phyloP scores from a whole-genome alignment of 1,140 invertebrate genomes.

The Camponotus vicinus region DNA sequence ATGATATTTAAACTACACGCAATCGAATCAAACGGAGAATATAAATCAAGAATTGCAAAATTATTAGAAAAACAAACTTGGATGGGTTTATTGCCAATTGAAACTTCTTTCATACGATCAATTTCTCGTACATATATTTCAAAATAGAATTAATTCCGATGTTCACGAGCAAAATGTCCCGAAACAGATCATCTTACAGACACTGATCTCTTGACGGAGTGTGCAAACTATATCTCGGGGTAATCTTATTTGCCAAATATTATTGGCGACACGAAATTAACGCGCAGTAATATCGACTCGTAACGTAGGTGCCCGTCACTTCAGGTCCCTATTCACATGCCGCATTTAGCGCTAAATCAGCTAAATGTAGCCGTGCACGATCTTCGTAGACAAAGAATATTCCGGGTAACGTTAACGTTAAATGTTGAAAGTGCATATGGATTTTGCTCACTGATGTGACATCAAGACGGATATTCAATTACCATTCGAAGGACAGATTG shows the following conservation, averaged over 20 bases:
- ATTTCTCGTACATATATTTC: neutral
- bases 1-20: no score
- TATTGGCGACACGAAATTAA: conserved; percentile 23
- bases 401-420: neutral
- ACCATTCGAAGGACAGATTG: conserved; percentile 1
- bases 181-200: neutral
- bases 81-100: neutral
- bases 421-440: neutral
- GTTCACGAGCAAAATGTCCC: neutral
- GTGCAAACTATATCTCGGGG: neutral
- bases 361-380: neutral
- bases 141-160: neutral
- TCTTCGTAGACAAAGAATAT: conserved; percentile 28
- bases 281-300: conserved; percentile 26
- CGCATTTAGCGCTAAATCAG: conserved; percentile 30
- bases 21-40: no score
- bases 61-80: no score
- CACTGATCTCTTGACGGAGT: neutral
- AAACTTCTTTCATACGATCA: neutral
- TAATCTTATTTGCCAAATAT: conserved; percentile 15
- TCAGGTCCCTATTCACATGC: neutral
- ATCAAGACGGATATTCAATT: neutral
- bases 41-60: no score
- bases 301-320: neutral
- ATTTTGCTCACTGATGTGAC: neutral